Evolutionary conservation across 2,888 invertebrate genomes (phyloP).

Genomic region (Eutolmus rufibarbis): DNA sequence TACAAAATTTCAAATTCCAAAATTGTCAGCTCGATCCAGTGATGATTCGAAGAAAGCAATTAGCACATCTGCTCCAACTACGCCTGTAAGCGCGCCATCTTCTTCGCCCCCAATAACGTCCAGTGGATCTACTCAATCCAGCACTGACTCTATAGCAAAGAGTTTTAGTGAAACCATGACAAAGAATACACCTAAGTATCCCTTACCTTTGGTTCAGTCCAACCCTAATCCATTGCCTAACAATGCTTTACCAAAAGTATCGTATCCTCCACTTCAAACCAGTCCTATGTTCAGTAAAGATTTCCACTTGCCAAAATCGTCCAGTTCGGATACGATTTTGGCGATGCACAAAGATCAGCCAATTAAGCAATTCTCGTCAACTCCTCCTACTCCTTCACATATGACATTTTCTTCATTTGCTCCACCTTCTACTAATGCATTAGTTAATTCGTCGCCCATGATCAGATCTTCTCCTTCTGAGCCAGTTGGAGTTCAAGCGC

Average conservation of each 20-base stretch:
- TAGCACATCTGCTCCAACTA: slow-evolving; percentile 2
- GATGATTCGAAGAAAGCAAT: slow-evolving; percentile 44
- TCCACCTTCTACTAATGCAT: slow-evolving; percentile 12
- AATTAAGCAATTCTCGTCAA: neutral
- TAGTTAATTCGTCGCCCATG: slow-evolving; percentile 19
- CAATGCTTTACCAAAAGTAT: neutral
- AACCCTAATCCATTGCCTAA: neutral
- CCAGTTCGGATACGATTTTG: slow-evolving; percentile 7
- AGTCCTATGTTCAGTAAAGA: neutral
- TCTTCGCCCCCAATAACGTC: neutral
- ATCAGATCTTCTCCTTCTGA: slow-evolving; percentile 27
- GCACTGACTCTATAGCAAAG: neutral
- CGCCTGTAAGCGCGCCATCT: neutral
- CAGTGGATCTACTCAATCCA: neutral
- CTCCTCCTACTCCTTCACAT: slow-evolving; percentile 41
- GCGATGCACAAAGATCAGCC: neutral
- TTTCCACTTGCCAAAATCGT: slow-evolving; percentile 2
- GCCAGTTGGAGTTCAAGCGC: neutral
- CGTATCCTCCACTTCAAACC: neutral
- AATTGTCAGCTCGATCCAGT: slow-evolving; percentile 69
- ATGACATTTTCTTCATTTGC: slow-evolving; percentile 42
- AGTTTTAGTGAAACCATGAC: slow-evolving; percentile 25
- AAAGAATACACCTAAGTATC: slow-evolving; percentile 43
- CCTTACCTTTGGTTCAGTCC: slow-evolving; percentile 24
- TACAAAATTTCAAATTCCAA: slow-evolving; percentile 87